Conservation (phyloP, 23 tunicate genomes). For the Clavelina lepadiformis region DNA sequence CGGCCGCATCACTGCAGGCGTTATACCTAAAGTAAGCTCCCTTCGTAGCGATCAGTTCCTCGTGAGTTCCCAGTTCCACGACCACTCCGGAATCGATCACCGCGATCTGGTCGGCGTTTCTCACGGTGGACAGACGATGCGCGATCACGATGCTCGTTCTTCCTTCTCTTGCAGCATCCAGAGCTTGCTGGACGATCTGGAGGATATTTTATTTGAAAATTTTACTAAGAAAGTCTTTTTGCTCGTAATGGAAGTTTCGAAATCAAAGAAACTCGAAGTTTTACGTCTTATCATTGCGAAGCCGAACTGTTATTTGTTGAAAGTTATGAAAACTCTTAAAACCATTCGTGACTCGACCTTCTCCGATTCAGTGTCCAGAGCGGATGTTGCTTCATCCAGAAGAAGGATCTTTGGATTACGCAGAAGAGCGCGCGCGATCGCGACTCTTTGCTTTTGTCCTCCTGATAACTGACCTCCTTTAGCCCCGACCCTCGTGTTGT, state of each 20-base stretch:
- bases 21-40: constrained; percentile 85
- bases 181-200: constrained; percentile 81
- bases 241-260: too few species aligned
- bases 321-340: too few species aligned
- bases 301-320: too few species aligned
- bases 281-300: too few species aligned
- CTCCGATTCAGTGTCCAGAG: constrained; percentile 16
- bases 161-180: constrained; percentile 80
- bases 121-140: constrained; percentile 89
- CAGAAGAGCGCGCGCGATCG: constrained; percentile 17
- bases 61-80: constrained; percentile 87
- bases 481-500: constrained; percentile 10
- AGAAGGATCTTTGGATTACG: constrained; percentile 16
- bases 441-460: constrained; percentile 19
- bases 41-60: constrained; percentile 50
- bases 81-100: constrained; percentile 83
- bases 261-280: too few species aligned
- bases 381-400: constrained; percentile 25
- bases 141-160: constrained; percentile 88
- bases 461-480: constrained; percentile 25
- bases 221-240: too few species aligned
- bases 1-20: too few species aligned
- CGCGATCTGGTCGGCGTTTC: constrained; percentile 83
- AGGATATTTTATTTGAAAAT: background rate
- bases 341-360: background rate